phyloP scores from a whole-genome alignment of 2,797 vertebrate species.

The Myripristis jacobus region DNA sequence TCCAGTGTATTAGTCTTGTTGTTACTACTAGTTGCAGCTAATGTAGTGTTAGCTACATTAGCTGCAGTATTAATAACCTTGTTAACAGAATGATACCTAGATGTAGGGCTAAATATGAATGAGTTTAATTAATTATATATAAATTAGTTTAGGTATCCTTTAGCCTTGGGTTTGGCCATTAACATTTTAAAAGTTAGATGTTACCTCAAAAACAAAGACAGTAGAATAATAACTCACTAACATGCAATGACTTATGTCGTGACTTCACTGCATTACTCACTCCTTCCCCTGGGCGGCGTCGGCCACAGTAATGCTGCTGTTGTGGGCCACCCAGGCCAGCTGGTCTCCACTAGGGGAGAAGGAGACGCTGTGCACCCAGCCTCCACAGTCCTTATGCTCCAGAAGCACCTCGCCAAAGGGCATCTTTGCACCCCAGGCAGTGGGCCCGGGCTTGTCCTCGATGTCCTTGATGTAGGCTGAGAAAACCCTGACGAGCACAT shows the following conservation, averaged over 20 bases:
- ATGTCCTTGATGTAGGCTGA: slow-evolving; percentile 89
- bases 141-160: too few relatives aligned
- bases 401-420: slow-evolving; percentile 86
- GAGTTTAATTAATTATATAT: too few relatives aligned
- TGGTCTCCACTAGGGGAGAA: slow-evolving; percentile 86
- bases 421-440: slow-evolving; percentile 87
- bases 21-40: too few relatives aligned
- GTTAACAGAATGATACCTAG: too few relatives aligned
- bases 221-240: not conserved
- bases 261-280: slow-evolving; percentile 68
- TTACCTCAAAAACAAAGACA: too few relatives aligned
- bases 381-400: slow-evolving; percentile 85
- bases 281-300: slow-evolving; percentile 82
- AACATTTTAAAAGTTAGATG: too few relatives aligned
- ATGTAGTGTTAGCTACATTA: too few relatives aligned
- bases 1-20: too few relatives aligned
- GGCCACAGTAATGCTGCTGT: slow-evolving; percentile 83
- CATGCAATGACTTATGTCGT: too few relatives aligned
- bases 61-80: too few relatives aligned
- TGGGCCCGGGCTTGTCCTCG: slow-evolving; percentile 86
- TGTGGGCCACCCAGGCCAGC: slow-evolving; percentile 85
- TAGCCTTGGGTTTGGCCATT: too few relatives aligned
- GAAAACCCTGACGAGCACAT: slow-evolving; percentile 76
- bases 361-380: slow-evolving; percentile 86
- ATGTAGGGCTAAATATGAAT: too few relatives aligned